Conservation (phyloP, 2,888 invertebrate genomes). For the Nasonovia ribisnigri region DNA sequence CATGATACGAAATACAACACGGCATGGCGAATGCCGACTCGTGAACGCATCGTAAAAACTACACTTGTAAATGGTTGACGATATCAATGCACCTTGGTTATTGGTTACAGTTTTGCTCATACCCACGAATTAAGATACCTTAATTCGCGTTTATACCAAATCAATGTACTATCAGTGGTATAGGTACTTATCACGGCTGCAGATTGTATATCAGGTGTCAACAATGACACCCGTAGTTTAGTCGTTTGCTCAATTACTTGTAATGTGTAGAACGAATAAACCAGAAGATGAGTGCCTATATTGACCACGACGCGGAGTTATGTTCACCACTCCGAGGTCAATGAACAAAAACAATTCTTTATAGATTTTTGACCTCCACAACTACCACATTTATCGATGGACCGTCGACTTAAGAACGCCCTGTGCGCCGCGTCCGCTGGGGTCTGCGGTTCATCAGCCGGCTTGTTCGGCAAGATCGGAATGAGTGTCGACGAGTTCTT, state of each 20-base stretch:
- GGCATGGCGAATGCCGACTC: too few relatives aligned
- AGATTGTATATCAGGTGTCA: too few relatives aligned
- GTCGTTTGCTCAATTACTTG: too few relatives aligned
- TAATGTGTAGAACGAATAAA: too few relatives aligned
- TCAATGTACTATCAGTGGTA: not conserved
- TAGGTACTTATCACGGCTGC: too few relatives aligned
- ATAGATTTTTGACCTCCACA: not conserved
- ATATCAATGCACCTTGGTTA: too few relatives aligned
- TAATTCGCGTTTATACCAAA: not conserved
- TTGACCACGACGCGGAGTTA: not conserved
- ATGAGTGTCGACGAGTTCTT: constrained; percentile 31
- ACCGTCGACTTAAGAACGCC: not conserved
- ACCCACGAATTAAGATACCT: too few relatives aligned
- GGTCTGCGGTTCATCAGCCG: constrained; percentile 51
- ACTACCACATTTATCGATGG: not conserved
- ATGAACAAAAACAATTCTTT: not conserved
- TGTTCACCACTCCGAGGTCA: not conserved
- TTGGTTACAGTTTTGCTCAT: too few relatives aligned
- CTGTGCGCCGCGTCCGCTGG: constrained; percentile 24
- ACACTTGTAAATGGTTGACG: too few relatives aligned
- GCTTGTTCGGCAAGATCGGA: constrained; percentile 51
- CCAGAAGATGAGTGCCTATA: not conserved
- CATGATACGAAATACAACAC: too few relatives aligned
- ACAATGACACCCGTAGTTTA: too few relatives aligned
- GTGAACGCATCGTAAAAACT: too few relatives aligned